These are phyloP conservation scores for Tetramorium simillimum DNA, from an alignment of 1,140 invertebrate species.

Conservation along the genomic window DNA sequence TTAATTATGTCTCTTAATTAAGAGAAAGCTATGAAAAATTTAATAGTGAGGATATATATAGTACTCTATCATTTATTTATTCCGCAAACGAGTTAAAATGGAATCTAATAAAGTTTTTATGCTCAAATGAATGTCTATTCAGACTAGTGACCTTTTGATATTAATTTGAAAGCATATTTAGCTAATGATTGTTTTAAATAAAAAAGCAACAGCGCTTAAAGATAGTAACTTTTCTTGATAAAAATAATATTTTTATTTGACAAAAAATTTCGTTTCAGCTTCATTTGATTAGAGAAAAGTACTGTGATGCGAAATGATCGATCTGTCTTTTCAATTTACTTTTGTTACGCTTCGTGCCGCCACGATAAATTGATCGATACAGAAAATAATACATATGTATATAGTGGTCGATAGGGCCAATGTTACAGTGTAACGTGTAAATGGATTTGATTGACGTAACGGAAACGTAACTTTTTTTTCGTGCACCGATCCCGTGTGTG, in stretches of 20 bases:
- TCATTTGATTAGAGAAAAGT: not conserved
- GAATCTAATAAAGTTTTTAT: not conserved
- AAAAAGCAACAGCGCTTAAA: not conserved
- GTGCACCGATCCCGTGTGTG: not conserved
- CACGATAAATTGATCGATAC: conserved; percentile 29
- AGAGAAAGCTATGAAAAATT: not conserved
- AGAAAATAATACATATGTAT: not conserved
- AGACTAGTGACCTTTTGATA: not conserved
- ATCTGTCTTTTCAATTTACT: conserved; percentile 27
- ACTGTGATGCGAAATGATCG: not conserved
- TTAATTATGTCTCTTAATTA: not conserved
- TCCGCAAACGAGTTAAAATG: not conserved
- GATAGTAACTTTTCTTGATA: not conserved
- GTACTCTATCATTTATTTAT: not conserved
- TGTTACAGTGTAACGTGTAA: conserved; percentile 14
- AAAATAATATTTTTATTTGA: not conserved
- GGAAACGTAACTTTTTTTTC: conserved; percentile 11
- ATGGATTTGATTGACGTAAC: conserved; percentile 29
- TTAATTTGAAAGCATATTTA: not conserved
- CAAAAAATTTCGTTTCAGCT: not conserved
- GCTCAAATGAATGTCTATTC: not conserved
- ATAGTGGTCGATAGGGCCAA: conserved; percentile 2
- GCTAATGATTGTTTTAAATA: not conserved
- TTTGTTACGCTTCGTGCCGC: not conserved
- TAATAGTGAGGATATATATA: conserved; percentile 2